Base-by-base conservation (phyloP, 1,140 invertebrate species). In the Drosophila ananassae region DNA sequence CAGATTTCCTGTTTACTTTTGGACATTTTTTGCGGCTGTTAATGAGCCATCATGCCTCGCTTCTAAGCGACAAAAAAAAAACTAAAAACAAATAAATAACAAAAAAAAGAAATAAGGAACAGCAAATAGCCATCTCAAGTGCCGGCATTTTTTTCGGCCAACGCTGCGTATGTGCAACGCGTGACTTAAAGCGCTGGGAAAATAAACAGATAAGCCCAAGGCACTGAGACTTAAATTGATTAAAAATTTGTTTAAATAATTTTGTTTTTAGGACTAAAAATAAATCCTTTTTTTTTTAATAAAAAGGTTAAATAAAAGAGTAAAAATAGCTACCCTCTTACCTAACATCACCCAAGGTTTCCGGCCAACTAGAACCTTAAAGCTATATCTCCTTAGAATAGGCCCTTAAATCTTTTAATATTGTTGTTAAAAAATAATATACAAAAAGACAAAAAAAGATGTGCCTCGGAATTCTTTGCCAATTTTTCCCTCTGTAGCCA, bases 1-100 rank as follows among this genome's bases (percentile, higher is more conserved):
- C 46, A 61, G 77, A 84, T 84, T 84, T 84, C 80, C 80, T 84
- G 81, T 85, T 84, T 84, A 85, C 73, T 77, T 61, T 34, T 41
- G 37, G 73, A 60, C 74, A 51, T 73, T 71, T 71, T 59, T 73
- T 54, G 50, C 73, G 51, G 39, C 24, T 64, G 53, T 79, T 77
- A 84, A 85, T 80, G 81, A 77, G 81, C 58, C 73, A 54, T 79
- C 51, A 28, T 55, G 48, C 39, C 22, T 44, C 39, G 39, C 39
- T 47, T 47, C 44, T 47, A 47, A 54, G 64, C 50, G 46, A 32
- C 13, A 2, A 48, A 44, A 68, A 13, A 21, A 46, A 28, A 68
- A 32, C 17, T 17, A 17, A 17, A 17, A 17, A 17, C 50, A 69
- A 68, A 64, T 47, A 66, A 50, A 30, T 48, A 56, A 41, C 54